Base-by-base conservation (phyloP, 2,888 invertebrate species). In the Tigriopus californicus region DNA sequence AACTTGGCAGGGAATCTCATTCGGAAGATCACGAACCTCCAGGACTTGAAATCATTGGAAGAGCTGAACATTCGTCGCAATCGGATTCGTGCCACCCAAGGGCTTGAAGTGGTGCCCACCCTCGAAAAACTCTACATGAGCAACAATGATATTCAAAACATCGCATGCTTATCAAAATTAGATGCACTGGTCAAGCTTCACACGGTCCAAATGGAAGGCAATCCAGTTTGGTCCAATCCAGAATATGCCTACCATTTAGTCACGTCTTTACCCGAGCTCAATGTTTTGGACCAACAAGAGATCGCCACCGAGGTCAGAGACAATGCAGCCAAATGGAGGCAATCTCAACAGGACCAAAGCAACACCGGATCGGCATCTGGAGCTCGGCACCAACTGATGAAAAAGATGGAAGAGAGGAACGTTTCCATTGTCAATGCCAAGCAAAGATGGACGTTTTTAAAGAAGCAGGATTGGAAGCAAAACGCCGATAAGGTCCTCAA, bases 1-100 rank as follows among this genome's bases (percentile, higher is more conserved):
- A 94, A 94, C 74, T 76, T 92, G 66, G 91, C 92, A 53, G 91
- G 91, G 24, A 94, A 94, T 74, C 84, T 85, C 69, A 82, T 94
- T 59, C 79, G 81, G 64, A 77, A 76, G 65, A 80, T 92, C 59
- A 82, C 83, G 51, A 77, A 76, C 62, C 79, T 92, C 60, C 77
- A 79, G 63, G 90, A 89, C 0, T 73, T 94, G 62, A 73, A 76
- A 25, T 80, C 83, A 2, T 72, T 94, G 44, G 81, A 84, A 63
- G 92, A 94, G 22, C 42, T 59, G 6, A 59, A 59, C 22, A 18
- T 59, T 10, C 24, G 59, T 13, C 56, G 59, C 18, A 59, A 59
- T 41, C 12, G 59, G 4, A 52, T 59, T n/a, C 13, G 59, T n/a
- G 40, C 24, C 24, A 52, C 41, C 10, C 15, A 20, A 41, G 59